A percentile compares a stretch with the other conserved stretches of the same genome.
These are phyloP conservation scores for Drosophila trapezifrons DNA, from an alignment of 1,140 invertebrate genomes.

Conservation along the genomic window DNA sequence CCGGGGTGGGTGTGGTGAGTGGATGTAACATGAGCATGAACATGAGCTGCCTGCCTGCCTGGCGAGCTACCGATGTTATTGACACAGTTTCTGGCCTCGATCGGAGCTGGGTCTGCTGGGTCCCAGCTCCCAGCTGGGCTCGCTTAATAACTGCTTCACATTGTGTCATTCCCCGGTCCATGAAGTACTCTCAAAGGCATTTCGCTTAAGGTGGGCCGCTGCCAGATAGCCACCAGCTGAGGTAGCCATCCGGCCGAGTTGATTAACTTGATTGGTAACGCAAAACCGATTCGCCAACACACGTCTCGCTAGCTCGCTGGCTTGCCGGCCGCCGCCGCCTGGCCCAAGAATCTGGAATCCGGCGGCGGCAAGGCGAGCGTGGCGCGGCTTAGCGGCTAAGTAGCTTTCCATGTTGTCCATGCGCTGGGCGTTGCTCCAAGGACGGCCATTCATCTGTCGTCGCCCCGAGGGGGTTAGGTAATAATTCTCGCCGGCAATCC, in stretches of 20 bases:
- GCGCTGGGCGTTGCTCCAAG: conserved; percentile 75
- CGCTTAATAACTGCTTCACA: conserved; percentile 25
- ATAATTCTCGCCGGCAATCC: conserved; percentile 24
- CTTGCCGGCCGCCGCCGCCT: conserved; percentile 18
- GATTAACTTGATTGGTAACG: conserved; percentile 83
- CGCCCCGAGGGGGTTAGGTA: conserved; percentile 31
- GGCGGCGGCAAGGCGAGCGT: conserved; percentile 33
- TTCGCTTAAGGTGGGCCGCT: conserved; percentile 67
- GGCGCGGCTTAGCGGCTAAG: conserved; percentile 60
- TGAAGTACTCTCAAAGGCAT: conserved; percentile 72
- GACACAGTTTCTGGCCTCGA: conserved; percentile 76
- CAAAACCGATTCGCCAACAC: conserved; percentile 80
- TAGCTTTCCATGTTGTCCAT: conserved; percentile 65
- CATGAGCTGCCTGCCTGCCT: conserved; percentile 44
- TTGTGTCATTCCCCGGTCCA: conserved; percentile 60
- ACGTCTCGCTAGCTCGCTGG: conserved; percentile 29
- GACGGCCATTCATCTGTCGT: conserved; percentile 74
- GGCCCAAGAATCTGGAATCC: conserved; percentile 67
- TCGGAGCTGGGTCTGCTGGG: conserved; percentile 13
- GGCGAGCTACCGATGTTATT: conserved; percentile 62
- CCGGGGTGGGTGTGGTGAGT: conserved; percentile 45
- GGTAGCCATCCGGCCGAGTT: conserved; percentile 75
- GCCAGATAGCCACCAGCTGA: conserved; percentile 40
- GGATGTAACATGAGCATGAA: conserved; percentile 66
- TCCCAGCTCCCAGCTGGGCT: conserved; percentile 13